These are phyloP conservation scores for Imbricaverruca yamaguchii DNA, from an alignment of 2,888 invertebrate species.

Conservation along the genomic window DNA sequence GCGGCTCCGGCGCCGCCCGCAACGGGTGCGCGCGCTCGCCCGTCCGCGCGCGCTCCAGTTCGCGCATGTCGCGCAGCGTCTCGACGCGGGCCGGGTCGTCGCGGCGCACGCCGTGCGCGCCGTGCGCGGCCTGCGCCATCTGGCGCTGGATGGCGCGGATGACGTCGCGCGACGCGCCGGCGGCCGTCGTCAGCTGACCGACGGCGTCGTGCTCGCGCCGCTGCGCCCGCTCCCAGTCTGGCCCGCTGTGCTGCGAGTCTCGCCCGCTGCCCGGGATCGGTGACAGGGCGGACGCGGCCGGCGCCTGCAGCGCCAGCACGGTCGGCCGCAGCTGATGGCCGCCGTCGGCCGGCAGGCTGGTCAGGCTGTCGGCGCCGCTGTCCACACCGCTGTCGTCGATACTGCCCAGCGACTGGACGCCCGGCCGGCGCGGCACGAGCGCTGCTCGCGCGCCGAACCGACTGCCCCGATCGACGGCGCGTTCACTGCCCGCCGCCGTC, in stretches of 20 bases:
- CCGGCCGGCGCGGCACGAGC: not conserved
- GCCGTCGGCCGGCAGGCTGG: not conserved
- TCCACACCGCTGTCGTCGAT: not conserved
- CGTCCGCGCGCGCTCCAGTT: not conserved
- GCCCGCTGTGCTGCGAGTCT: not conserved
- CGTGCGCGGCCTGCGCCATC: not conserved
- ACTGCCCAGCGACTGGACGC: not conserved
- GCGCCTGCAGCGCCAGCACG: not conserved
- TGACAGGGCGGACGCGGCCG: not conserved
- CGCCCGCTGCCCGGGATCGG: conserved; percentile 3
- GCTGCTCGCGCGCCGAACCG: too few species aligned
- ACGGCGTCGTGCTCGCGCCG: not conserved
- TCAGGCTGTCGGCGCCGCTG: not conserved
- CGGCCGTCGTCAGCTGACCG: not conserved
- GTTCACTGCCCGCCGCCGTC: not conserved
- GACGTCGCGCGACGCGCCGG: not conserved
- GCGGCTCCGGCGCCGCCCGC: not conserved
- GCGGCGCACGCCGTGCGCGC: not conserved
- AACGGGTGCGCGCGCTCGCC: not conserved
- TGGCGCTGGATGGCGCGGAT: not conserved
- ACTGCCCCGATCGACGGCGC: too few species aligned
- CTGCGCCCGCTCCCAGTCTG: not conserved
- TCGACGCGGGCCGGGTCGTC: not conserved
- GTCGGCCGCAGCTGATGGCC: not conserved
- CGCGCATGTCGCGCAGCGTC: not conserved